Percentiles rank a stretch among this genome's conserved stretches.
These are phyloP conservation scores for Dione juno DNA, from an alignment of 2,888 invertebrate species.

Conservation along the genomic window DNA sequence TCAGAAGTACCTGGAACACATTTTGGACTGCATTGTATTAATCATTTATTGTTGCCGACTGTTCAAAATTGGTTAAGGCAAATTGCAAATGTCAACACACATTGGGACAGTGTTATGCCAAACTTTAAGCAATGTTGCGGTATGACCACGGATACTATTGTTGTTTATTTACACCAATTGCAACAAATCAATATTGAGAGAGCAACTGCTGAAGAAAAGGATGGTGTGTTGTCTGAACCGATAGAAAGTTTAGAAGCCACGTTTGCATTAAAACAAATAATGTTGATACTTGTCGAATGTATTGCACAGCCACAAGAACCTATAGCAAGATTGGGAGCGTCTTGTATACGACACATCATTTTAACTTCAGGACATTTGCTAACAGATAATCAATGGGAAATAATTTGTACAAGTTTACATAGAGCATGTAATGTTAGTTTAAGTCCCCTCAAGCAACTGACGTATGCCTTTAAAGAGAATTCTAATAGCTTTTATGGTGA, in stretches of 20 bases:
- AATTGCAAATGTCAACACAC: slow-evolving; percentile 87
- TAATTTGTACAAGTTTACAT: slow-evolving; percentile 91
- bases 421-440: slow-evolving; percentile 94
- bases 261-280: slow-evolving; percentile 92
- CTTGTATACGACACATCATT: slow-evolving; percentile 94
- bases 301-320: slow-evolving; percentile 95
- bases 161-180: slow-evolving; percentile 91
- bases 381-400: slow-evolving; percentile 93
- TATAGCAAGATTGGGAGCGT: slow-evolving; percentile 95
- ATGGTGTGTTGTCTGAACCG: slow-evolving; percentile 73
- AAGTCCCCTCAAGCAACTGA: slow-evolving; percentile 93
- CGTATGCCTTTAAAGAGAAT: slow-evolving; percentile 94
- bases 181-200: slow-evolving; percentile 84
- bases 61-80: slow-evolving; percentile 96
- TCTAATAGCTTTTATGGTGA: slow-evolving; percentile 98
- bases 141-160: slow-evolving; percentile 94
- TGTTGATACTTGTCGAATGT: slow-evolving; percentile 94
- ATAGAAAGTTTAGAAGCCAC: slow-evolving; percentile 84
- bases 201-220: slow-evolving; percentile 68
- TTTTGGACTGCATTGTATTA: slow-evolving; percentile 95
- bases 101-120: slow-evolving; percentile 90
- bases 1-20: slow-evolving; percentile 92
- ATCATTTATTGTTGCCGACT: slow-evolving; percentile 94
- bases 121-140: slow-evolving; percentile 98
- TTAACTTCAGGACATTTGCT: slow-evolving; percentile 92